Conservation (phyloP, 2,797 vertebrate genomes). For the Phalloptychus januarius region DNA sequence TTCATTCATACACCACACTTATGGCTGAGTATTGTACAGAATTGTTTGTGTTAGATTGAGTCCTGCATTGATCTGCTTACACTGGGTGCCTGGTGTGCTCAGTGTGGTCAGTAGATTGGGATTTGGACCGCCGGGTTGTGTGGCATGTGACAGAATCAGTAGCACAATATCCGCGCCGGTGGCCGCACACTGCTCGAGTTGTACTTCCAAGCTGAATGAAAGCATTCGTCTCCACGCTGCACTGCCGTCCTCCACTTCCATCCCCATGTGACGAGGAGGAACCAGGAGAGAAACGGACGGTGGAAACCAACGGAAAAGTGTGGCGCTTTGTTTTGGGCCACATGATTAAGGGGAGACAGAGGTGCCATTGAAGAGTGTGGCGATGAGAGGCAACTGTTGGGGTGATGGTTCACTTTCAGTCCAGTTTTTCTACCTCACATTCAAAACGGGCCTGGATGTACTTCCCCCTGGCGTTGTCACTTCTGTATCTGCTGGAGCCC, state of each 20-base stretch:
- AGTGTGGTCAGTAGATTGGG: conserved; percentile 47
- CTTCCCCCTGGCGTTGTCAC: conserved; percentile 30
- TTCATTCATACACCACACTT: conserved; percentile 36
- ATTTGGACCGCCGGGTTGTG: conserved; percentile 45
- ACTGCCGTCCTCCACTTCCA: conserved; percentile 16
- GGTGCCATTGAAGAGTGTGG: conserved; percentile 61
- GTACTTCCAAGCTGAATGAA: conserved; percentile 54
- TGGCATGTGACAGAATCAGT: conserved; percentile 67
- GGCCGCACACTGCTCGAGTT: conserved; percentile 57
- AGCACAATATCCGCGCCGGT: conserved; percentile 46
- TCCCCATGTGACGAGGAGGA: conserved; percentile 60
- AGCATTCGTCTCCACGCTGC: conserved; percentile 40
- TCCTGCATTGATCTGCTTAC: conserved; percentile 64
- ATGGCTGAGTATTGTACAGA: conserved; percentile 24
- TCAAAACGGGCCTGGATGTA: conserved; percentile 27
- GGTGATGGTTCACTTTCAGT: conserved; percentile 26
- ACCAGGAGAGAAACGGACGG: conserved; percentile 49
- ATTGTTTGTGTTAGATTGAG: conserved; percentile 41
- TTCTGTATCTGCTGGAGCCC: conserved; percentile 26
- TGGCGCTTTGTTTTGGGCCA: conserved; percentile 71
- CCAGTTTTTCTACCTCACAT: conserved; percentile 42
- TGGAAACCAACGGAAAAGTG: conserved; percentile 55
- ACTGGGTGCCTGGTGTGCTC: conserved; percentile 28
- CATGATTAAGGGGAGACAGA: conserved; percentile 69
- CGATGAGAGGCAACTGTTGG: conserved; percentile 32